Evolutionary conservation across 2,888 invertebrate species (phyloP), one percentile per base, ranked within the genome.

Genomic region (Drosophila rellima): DNA sequence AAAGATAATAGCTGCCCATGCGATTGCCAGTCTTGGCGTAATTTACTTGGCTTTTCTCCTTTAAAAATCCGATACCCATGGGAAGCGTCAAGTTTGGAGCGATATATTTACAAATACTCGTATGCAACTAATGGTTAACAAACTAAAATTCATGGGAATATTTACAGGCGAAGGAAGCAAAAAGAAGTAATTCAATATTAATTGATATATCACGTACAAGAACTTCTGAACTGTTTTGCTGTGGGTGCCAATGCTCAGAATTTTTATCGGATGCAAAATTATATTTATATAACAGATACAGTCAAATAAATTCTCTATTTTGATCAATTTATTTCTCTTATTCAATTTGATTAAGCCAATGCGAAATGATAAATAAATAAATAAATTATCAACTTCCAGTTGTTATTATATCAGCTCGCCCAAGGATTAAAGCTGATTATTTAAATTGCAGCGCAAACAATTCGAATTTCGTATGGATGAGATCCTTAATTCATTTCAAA

Each of bases 1-100:
- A 13, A 39, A 20, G 42, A 2, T 20, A 31, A 13, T 60, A 13
- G 60, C 52, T n/a, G 60, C 33, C 3, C 51, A 60, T 31, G 11
- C 42, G 7, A 17, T 42, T 51, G 60, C 52, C 13, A 51, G 40
- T 52, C 40, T 51, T 20, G 23, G 33, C n/a, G 10, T 60, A 17
- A 23, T 60, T 10, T 51, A 52, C 20, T 23, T 42, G 17, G 40
- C 40, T 42, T 13, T 60, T 3, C 1, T 52, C 20, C 4, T 42
- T 6, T 51, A 60, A 17, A 2, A 8, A 8, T 11, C 17, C 7
- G 13, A 20, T 17, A 13, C 2, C 3, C 1, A 20, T 3, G 39
- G 26, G 37, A 57, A 57, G 13, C 37, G 37, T 47, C 18, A 47
- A 47, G 10, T 57, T 56, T 10, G 15, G n/a, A 56, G 11, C 35